These are phyloP conservation scores for Planococcus citri DNA, from an alignment of 1,140 invertebrate genomes.

Conservation along the genomic window DNA sequence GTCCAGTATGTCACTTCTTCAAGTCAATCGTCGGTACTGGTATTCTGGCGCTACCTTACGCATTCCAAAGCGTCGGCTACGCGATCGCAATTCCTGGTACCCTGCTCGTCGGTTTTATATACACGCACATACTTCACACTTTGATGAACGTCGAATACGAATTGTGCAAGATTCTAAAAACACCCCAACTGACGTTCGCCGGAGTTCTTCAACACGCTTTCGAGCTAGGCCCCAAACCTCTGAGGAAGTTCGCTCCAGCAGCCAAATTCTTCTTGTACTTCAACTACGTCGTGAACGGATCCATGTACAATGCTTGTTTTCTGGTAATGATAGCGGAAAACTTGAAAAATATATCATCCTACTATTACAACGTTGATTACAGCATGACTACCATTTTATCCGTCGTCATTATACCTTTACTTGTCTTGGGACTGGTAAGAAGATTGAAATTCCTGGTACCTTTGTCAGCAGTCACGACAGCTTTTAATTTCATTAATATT, in stretches of 20 bases:
- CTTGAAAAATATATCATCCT: slow-evolving; percentile 42
- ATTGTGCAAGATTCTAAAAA: slow-evolving; percentile 48
- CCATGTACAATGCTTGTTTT: slow-evolving; percentile 81
- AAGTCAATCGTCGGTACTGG: slow-evolving; percentile 42
- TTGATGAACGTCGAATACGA: slow-evolving; percentile 49
- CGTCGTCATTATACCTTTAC: slow-evolving; percentile 46
- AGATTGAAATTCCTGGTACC: slow-evolving; percentile 59
- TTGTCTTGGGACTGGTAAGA: slow-evolving; percentile 51
- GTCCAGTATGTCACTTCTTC: slow-evolving; percentile 35
- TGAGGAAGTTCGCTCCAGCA: slow-evolving; percentile 36
- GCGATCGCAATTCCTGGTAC: slow-evolving; percentile 33
- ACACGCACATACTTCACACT: slow-evolving; percentile 11
- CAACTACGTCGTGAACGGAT: slow-evolving; percentile 67
- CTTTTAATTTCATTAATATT: slow-evolving; percentile 46
- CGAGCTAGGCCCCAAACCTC: slow-evolving; percentile 44
- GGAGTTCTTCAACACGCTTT: slow-evolving; percentile 53
- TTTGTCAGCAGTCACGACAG: slow-evolving; percentile 59
- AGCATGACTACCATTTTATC: slow-evolving; percentile 40
- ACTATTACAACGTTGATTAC: slow-evolving; percentile 35
- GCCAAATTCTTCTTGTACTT: slow-evolving; percentile 46
- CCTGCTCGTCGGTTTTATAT: slow-evolving; percentile 31
- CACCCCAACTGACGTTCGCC: slow-evolving; percentile 55
- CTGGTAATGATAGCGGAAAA: slow-evolving; percentile 70
- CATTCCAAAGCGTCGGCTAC: slow-evolving; percentile 40
- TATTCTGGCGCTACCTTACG: slow-evolving; percentile 41